These are phyloP conservation scores for Amblyteles armatorius DNA, from an alignment of 2,888 invertebrate species.

Conservation along the genomic window DNA sequence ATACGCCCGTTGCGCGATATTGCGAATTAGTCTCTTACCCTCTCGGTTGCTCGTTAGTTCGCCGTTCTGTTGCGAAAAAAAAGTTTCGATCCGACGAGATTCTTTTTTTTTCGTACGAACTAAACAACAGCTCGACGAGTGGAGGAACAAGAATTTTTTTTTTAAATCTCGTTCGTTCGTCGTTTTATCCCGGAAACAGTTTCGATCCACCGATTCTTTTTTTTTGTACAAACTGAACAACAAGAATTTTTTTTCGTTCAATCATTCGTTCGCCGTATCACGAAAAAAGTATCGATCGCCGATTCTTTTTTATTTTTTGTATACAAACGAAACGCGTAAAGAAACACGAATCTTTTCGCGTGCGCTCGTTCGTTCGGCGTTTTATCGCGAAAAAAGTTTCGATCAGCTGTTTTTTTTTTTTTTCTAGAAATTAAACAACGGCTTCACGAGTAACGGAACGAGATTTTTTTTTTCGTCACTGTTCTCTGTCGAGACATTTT, in stretches of 20 bases:
- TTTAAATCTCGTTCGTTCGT: too few species aligned
- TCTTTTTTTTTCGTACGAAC: too few species aligned
- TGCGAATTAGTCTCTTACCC: neutral
- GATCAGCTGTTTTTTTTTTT: neutral
- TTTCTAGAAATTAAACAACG: neutral
- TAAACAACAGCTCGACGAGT: too few species aligned
- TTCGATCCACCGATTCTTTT: too few species aligned
- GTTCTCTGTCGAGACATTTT: neutral
- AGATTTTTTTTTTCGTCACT: neutral
- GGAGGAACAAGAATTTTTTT: too few species aligned
- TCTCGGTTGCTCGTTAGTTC: neutral
- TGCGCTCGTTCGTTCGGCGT: too few species aligned
- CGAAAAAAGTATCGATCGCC: neutral
- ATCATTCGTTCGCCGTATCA: too few species aligned
- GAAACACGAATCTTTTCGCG: neutral
- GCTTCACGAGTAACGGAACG: neutral
- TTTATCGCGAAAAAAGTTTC: too few species aligned
- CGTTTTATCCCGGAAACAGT: too few species aligned
- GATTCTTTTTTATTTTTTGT: neutral
- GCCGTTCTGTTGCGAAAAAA: too few species aligned
- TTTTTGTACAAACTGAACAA: too few species aligned
- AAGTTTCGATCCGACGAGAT: neutral
- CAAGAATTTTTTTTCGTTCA: too few species aligned
- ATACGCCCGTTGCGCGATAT: conserved; percentile 1
- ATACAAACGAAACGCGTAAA: neutral